Evolutionary conservation across 1,140 invertebrate genomes (phyloP), one percentile per base, ranked within the genome.

Genomic region (Trypoxylus dichotomus): DNA sequence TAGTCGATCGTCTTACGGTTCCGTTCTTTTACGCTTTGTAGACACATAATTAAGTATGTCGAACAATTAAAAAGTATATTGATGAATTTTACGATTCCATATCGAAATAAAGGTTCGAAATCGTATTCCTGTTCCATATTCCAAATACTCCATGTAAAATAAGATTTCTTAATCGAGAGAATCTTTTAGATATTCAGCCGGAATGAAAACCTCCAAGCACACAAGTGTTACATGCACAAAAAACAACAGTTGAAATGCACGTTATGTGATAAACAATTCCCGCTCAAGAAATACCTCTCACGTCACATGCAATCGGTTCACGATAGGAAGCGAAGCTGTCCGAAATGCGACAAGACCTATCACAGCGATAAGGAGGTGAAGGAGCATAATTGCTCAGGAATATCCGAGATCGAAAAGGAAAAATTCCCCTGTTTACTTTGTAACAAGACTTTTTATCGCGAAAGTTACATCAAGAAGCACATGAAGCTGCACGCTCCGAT

Each of bases 201-300:
- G 21, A 83, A 82, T 60, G 86, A 87, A 80, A 86, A 82, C 78
- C 81, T 83, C n/a, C 78, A 80, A 41, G 78, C 79, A 3, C 86
- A 87, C 77, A 80, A 80, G 60, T 86, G 85, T 68, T 81, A 81
- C 58, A 27, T 58, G 3, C 76, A 72, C 37, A 73, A 47, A 29
- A 76, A 79, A 27, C 76, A 42, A 29, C 76, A 79, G 11, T 77
- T 79, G 13, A 81, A 81, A 75, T 86, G 84, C 75, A 21, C 76
- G 8, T 76, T 83, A 19, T 86, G 85, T 68, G 73, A 81, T 27
- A 83, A 81, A 74, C 37, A 75, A 21, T 86, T 86, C 77, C 77
- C 76, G 15, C 79, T 81, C 68, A 81, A 80, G 63, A 86, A 86
- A 80, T 84, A 84, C 76, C 79, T 86, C 11, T 76, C 79, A 5